A percentile compares a stretch with the other conserved stretches of the same genome.
Conservation (phyloP, 2,888 invertebrate genomes). For the Andrena bucephala region DNA sequence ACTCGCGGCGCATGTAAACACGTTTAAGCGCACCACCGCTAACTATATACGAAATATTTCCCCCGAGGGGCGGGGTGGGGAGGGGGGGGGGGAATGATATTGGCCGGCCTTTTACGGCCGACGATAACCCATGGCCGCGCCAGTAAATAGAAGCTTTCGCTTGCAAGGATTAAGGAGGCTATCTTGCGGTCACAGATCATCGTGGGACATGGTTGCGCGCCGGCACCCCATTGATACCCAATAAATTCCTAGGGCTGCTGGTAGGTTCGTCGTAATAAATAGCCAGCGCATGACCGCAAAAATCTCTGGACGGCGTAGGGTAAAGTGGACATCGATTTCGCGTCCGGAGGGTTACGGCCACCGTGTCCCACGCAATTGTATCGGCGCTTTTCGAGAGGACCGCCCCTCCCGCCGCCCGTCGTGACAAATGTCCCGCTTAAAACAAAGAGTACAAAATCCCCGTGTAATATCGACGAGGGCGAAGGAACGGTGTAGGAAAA, state of each 20-base stretch:
- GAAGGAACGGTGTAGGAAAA: not conserved
- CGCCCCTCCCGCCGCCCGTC: no score
- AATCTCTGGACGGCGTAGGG: constrained; percentile 27
- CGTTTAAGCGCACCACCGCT: constrained; percentile 33
- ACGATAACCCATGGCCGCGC: constrained; percentile 24
- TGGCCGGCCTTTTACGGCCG: constrained; percentile 33
- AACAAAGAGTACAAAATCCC: constrained; percentile 51
- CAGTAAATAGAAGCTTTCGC: constrained; percentile 35
- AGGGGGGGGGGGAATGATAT: constrained; percentile 14
- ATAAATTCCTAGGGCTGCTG: constrained; percentile 25
- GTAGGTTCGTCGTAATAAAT: constrained; percentile 30
- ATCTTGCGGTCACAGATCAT: constrained; percentile 26
- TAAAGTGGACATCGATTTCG: constrained; percentile 36
- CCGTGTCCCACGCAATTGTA: constrained; percentile 30
- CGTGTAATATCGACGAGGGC: constrained; percentile 39
- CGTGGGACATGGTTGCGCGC: not conserved
- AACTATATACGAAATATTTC: constrained; percentile 48
- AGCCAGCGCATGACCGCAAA: constrained; percentile 29
- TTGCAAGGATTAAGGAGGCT: constrained; percentile 21
- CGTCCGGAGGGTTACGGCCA: not conserved
- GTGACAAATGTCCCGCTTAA: constrained; percentile 57
- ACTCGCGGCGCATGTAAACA: constrained; percentile 36
- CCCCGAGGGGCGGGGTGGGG: not conserved
- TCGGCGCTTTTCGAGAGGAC: constrained; percentile 6
- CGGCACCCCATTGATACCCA: constrained; percentile 17